Evolutionary conservation across 2,113 vertebrate species (phyloP).

Genomic region (Brevimyrus niger): DNA sequence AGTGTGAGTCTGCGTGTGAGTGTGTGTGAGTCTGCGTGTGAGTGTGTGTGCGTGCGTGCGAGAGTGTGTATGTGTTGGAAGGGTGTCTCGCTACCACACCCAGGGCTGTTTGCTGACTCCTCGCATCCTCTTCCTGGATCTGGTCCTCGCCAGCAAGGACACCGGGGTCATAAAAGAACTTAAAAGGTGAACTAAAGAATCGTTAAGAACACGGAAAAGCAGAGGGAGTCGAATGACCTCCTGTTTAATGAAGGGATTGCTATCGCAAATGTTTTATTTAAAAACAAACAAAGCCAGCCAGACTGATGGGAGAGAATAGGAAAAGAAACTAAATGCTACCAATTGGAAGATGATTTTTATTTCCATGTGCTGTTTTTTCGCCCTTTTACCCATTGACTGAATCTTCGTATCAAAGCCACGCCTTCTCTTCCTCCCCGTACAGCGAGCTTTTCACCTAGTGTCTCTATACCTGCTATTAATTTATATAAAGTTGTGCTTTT

Average conservation of each 20-base stretch:
- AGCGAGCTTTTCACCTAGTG: constrained; percentile 20
- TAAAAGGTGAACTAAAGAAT: not conserved
- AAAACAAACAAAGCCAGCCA: constrained; percentile 14
- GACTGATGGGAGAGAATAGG: not conserved
- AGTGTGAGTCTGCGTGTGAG: constrained; percentile 15
- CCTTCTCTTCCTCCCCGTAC: constrained; percentile 4
- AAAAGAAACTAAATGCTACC: constrained; percentile 10
- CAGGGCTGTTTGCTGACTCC: not conserved
- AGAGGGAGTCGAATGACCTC: constrained; percentile 16
- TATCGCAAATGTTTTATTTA: constrained; percentile 29
- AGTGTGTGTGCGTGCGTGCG: not conserved
- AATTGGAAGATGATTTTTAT: constrained; percentile 14
- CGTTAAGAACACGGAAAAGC: not conserved
- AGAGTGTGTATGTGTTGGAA: not conserved
- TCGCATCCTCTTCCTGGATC: constrained; percentile 10
- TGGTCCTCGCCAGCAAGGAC: constrained; percentile 10
- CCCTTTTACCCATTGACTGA: constrained; percentile 28
- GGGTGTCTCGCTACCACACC: not conserved
- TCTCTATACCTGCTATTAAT: constrained; percentile 52
- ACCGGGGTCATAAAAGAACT: constrained; percentile 13
- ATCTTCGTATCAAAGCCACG: constrained; percentile 24
- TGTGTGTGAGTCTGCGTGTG: constrained; percentile 15
- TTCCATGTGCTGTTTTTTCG: constrained; percentile 18
- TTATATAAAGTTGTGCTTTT: constrained; percentile 64
- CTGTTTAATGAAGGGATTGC: constrained; percentile 31